These are phyloP conservation scores for Heteromormyrus szaboi DNA, from an alignment of 2,797 vertebrate genomes.

Conservation along the genomic window DNA sequence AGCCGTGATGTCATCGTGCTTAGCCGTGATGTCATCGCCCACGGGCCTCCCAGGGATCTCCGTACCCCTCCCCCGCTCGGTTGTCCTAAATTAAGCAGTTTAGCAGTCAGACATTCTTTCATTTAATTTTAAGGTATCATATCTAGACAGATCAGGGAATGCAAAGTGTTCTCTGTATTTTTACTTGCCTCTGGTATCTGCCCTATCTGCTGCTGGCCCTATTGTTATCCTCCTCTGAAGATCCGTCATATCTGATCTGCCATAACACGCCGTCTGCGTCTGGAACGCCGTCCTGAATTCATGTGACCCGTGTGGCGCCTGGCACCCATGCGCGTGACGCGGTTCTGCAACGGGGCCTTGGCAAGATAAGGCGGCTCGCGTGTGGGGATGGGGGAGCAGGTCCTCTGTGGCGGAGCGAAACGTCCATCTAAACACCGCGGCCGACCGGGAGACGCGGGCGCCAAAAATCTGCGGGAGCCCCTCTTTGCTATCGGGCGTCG, in stretches of 20 bases:
- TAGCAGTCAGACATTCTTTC: not conserved
- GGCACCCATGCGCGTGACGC: not conserved
- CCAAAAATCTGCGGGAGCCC: not conserved
- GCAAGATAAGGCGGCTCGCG: not conserved
- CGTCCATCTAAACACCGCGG: not conserved
- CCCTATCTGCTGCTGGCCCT: not conserved
- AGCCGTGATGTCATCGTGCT: too few relatives aligned
- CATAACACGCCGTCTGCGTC: not conserved
- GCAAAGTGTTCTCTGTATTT: not conserved
- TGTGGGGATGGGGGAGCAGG: not conserved
- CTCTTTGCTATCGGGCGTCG: not conserved
- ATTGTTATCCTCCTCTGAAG: not conserved
- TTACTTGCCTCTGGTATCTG: not conserved
- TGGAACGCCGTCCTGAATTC: not conserved
- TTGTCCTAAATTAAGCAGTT: not conserved
- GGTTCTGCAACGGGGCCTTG: slow-evolving; percentile 17
- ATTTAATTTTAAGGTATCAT: not conserved
- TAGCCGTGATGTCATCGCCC: not conserved
- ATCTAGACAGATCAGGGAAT: not conserved
- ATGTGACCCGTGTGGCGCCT: not conserved
- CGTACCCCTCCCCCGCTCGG: not conserved
- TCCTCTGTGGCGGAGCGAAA: not conserved
- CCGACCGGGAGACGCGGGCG: not conserved
- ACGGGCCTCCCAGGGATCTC: not conserved
- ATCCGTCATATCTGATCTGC: not conserved